Evolutionary conservation across 2,113 vertebrate genomes (phyloP), one percentile per base, ranked within the genome.

Genomic region (Machaerirhynchus nigripectus): DNA sequence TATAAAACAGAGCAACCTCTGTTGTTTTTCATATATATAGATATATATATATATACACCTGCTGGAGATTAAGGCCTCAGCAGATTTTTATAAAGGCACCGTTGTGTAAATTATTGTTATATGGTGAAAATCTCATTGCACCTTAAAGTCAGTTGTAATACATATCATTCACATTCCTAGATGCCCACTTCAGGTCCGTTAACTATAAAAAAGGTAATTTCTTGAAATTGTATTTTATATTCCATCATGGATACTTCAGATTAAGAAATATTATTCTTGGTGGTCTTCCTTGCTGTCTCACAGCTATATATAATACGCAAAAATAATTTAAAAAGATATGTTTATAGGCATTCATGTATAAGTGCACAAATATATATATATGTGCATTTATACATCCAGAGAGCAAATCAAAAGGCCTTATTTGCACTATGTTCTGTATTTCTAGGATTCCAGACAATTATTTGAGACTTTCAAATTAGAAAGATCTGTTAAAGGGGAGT

Each of bases 391-490:
- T 6, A 27, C 31, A 49, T 11, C 33, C 2, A 49, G 57, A 60
- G 7, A 69, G 9, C 14, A 93, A 90, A 82, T 21, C 26, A 35
- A 79, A 80, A 55, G 50, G 30, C 23, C 39, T 75, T 83, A 85
- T 91, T 83, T 23, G 8, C 65, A 35, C 59, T 52, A 15, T 78
- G 80, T 52, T 50, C 61, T 71, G 9, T 87, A 69, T 91, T 96
- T 90, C 91, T 64, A 97, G 95, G 92, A 95, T 96, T 95, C 78
- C 63, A 93, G 88, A 84, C 87, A 84, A 69, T 93, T 83, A 92
- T 91, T 88, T 88, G 68, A 74, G 63, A 63, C 46, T 74, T 91
- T 95, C 60, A 95, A 83, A 92, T 81, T 79, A 97, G 84, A 96
- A 93, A 84, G 87, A 47, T 93, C 67, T 87, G 60, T 93, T 84